Evolutionary conservation across 2,797 vertebrate species (phyloP).

Genomic region (Carapus acus): DNA sequence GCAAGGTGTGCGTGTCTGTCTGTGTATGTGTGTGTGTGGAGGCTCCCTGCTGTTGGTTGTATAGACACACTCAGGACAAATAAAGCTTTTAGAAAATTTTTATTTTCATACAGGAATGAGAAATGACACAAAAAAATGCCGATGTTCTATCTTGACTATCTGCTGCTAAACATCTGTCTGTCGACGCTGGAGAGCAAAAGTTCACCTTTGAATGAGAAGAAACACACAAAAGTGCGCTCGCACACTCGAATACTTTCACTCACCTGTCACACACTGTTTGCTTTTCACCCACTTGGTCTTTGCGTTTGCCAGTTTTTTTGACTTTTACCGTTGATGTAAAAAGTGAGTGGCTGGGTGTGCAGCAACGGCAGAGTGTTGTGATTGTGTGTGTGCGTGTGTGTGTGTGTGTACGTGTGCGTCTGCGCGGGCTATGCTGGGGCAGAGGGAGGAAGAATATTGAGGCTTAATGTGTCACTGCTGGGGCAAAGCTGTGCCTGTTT

Average conservation of each 20-base stretch:
- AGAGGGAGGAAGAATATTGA: conserved; percentile 6
- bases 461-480: conserved; percentile 29
- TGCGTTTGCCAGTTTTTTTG: conserved; percentile 39
- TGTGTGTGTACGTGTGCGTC: too few relatives aligned
- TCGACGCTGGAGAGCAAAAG: conserved; percentile 67
- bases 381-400: conserved; percentile 23
- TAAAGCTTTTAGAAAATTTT: conserved; percentile 60
- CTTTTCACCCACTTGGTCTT: conserved; percentile 58
- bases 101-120: conserved; percentile 73
- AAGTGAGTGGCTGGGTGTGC: conserved; percentile 40
- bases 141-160: conserved; percentile 65
- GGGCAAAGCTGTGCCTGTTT: conserved; percentile 42
- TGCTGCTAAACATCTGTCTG: conserved; percentile 75
- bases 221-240: conserved; percentile 44
- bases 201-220: conserved; percentile 64
- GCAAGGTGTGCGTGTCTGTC: conserved; percentile 19
- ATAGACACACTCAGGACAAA: conserved; percentile 75
- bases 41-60: conserved; percentile 58
- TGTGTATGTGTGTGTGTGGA: conserved; percentile 45
- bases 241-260: conserved; percentile 74
- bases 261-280: conserved; percentile 62
- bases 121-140: conserved; percentile 58
- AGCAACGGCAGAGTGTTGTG: conserved; percentile 38
- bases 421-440: conserved; percentile 10
- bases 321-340: conserved; percentile 41